These are phyloP conservation scores for Drosophila kokeensis DNA, from an alignment of 2,888 invertebrate species.

Conservation along the genomic window DNA sequence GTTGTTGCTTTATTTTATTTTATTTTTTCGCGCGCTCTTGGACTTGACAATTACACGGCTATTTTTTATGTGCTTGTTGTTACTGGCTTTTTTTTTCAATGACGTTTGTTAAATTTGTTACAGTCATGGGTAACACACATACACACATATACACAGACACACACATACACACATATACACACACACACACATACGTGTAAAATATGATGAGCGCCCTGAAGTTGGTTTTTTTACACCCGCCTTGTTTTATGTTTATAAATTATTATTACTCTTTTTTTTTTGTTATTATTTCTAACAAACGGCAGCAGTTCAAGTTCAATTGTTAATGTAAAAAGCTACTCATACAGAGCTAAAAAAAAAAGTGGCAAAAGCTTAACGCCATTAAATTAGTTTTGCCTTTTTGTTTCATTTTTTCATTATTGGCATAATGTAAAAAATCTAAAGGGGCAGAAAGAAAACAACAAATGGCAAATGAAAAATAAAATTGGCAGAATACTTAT, in stretches of 20 bases:
- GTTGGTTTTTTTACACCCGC: conserved; percentile 28
- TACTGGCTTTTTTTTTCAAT: conserved; percentile 62
- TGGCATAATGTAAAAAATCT: conserved; percentile 24
- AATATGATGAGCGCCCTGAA: conserved; percentile 58
- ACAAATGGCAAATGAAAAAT: background rate
- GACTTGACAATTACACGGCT: conserved; percentile 80
- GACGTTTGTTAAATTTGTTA: conserved; percentile 81
- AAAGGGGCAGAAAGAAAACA: background rate
- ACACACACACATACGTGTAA: conserved; percentile 5
- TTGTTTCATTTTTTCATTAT: conserved; percentile 46
- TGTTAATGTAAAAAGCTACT: conserved; percentile 70
- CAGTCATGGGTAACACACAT: conserved; percentile 78
- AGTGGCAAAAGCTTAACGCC: conserved; percentile 26
- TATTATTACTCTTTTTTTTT: conserved; percentile 33
- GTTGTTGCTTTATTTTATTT: conserved; percentile 39
- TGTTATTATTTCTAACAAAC: conserved; percentile 48
- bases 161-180: conserved; percentile 10
- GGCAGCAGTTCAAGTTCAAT: conserved; percentile 80
- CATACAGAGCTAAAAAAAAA: conserved; percentile 15
- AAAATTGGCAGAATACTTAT: conserved; percentile 10
- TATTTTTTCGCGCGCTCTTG: conserved; percentile 74
- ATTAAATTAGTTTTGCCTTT: conserved; percentile 45
- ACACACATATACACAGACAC: conserved; percentile 25
- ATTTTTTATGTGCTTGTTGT: conserved; percentile 46
- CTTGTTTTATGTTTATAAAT: conserved; percentile 45